Evolutionary conservation across 2,888 invertebrate species (phyloP), one percentile per base, ranked within the genome.

Genomic region (Ditula angustiorana): DNA sequence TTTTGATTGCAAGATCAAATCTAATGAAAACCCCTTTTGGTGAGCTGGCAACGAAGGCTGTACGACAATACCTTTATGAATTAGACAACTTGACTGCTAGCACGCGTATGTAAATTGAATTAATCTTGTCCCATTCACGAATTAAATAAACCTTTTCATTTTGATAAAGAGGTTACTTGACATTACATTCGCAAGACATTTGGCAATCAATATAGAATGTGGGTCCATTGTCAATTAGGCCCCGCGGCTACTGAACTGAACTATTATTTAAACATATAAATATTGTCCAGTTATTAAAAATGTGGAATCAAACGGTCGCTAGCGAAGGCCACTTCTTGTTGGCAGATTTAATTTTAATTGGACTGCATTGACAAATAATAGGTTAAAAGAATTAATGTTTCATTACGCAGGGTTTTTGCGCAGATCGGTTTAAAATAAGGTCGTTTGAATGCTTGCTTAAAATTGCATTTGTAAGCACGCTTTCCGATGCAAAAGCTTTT

Each of bases 171-270:
- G 41, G 55, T 56, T 41, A 26, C 55, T 56, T 56, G 55, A 41
- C 26, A 41, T 56, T 56, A 56, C 26, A 41, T 56, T 41, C 41
- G 55, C 55, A 26, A 49, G 21, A 10, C 13, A 23, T 56, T 56
- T 56, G 10, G 55, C 41, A 56, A 56, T 41, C 37, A 11, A 19
- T n/a, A 8, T 24, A 37, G 55, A 55, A 55, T 52, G 55, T 16
- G n/a, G 65, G 33, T 71, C 73, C 74, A 80, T 80, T 80, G 79
- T 77, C 78, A 77, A 81, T 77, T 73, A 69, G 41, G 68, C 75
- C 81, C 77, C 56, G 73, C 55, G 78, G 82, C 77, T 56, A 26
- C 41, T 19, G 26, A 2, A 47, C 35, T 4, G 33, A 30, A 68
- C 64, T 57, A 70, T 71, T 71, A 74, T 73, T 69, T 75, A 68